Evolutionary conservation across 2,888 invertebrate species (phyloP), one percentile per base, ranked within the genome.

Genomic region (Suillia variegata): DNA sequence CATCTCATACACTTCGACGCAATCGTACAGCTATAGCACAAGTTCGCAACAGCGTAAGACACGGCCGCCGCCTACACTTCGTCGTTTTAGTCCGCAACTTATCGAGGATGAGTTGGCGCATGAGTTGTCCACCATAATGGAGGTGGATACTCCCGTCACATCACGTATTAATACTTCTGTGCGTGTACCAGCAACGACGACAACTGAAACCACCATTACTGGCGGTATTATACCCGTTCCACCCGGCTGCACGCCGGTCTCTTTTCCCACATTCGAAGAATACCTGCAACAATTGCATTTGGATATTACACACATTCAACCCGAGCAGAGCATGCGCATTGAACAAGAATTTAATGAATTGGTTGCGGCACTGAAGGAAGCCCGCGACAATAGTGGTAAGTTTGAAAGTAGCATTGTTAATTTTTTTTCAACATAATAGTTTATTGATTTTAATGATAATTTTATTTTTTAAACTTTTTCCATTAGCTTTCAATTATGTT

Each of bases 91-190:
- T 63, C 82, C 82, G 1, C 77, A 80, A 47, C 56, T 80, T n/a
- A 66, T 73, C 2, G 77, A 77, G 42, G 78, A 80, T 2, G 75
- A 76, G 2, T 47, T 74, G 38, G 77, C 72, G 0, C 89, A 88
- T 69, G 89, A 89, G 75, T 78, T 89, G 47, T 89, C 89, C 6
- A 89, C 89, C 1, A 89, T 89, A 47, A 79, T 87, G 1, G 89
- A 89, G 79, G 86, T 88, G 2, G 89, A 89, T 66, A 89, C 89
- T 0, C 88, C 88, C 1, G 85, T 85, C 67, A 87, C 88, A 57
- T 80, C 84, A n/a, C 74, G 74, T 33, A 57, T 73, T 6, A 70
- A 66, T 45, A 17, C 33, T 31, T 49, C 24, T 21, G 10, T n/a
- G 15, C 21, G 12, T 26, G 50, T 42, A 22, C 20, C 54, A 24